Evolutionary conservation across 2,113 vertebrate species (phyloP).

Genomic region (Rhinolophus sinicus): DNA sequence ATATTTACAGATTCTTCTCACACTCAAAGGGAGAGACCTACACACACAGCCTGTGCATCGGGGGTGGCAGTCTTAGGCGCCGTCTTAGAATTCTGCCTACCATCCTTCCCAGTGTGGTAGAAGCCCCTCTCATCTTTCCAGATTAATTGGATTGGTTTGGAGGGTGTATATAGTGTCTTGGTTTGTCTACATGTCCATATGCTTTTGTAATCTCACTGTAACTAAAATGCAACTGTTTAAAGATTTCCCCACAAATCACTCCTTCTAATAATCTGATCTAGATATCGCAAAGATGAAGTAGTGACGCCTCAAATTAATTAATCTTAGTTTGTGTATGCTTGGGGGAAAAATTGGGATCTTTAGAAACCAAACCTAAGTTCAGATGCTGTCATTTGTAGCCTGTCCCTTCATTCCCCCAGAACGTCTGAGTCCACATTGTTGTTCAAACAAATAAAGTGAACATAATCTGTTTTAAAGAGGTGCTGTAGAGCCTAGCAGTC

Average conservation of each 20-base stretch:
- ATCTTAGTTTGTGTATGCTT: neutral
- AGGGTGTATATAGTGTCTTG: neutral
- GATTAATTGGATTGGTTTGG: neutral
- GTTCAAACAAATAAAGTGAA: neutral
- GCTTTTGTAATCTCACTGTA: neutral
- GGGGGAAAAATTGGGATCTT: neutral
- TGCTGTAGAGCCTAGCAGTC: neutral
- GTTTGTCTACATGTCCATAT: neutral
- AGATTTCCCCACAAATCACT: neutral
- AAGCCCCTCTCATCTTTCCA: neutral
- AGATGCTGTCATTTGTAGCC: neutral
- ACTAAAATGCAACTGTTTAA: slow-evolving; percentile 14
- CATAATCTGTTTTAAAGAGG: neutral
- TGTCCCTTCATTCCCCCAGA: neutral
- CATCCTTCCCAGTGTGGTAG: neutral
- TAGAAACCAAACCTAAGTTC: neutral
- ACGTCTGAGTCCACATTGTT: neutral
- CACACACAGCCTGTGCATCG: neutral
- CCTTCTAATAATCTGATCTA: neutral
- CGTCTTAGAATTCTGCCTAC: neutral
- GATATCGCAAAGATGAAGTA: neutral
- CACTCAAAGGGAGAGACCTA: neutral
- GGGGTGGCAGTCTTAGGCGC: neutral
- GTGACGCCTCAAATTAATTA: neutral
- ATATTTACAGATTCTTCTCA: neutral